Base-by-base conservation (phyloP, 2,888 invertebrate species). In the Lasioglossum morio region DNA sequence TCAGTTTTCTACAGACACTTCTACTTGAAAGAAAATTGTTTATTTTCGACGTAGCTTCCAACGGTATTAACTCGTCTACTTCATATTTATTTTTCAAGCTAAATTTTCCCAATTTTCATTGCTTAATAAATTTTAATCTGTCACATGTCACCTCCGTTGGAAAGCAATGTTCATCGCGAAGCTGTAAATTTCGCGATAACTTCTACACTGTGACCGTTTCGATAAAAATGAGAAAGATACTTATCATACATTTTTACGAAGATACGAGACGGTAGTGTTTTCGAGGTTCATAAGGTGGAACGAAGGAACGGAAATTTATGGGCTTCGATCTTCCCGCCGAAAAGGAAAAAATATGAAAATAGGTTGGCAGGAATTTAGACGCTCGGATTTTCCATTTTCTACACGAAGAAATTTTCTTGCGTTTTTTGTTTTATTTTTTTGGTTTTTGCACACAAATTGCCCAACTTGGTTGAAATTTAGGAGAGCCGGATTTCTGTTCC, bases 401-500 rank as follows among this genome's bases (percentile, higher is more conserved):
- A 12, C 69, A 1, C 19, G 63, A 8, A 30, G 30, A 30, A 30
- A 27, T 30, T 66, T 30, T 66, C 30, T 34, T 34, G 14, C 10
- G 5, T 5, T 27, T 34, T 66, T n/a, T n/a, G n/a, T n/a, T n/a
- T n/a, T n/a, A n/a, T n/a, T n/a, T 34, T 69, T 69, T 34, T 69
- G 37, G 10, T 30, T 16, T n/a, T 30, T 12, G 23, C 34, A 37
- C 69, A 37, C 23, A 37, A 69, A 69, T 69, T 69, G 69, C 23
- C 19, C 69, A 37, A 37, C 37, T 37, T 37, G 37, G 69, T 23
- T 34, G 69, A 37, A 69, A 69, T 69, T 69, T 69, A 34, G 37
- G 69, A 69, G 69, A 34, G 34, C 30, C 63, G 63, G 63, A 63
- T 63, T 63, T 69, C 69, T 69, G 34, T 69, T 69, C 23, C 37